Conservation (phyloP, 2,888 invertebrate species). For the Pyrrhia umbra region DNA sequence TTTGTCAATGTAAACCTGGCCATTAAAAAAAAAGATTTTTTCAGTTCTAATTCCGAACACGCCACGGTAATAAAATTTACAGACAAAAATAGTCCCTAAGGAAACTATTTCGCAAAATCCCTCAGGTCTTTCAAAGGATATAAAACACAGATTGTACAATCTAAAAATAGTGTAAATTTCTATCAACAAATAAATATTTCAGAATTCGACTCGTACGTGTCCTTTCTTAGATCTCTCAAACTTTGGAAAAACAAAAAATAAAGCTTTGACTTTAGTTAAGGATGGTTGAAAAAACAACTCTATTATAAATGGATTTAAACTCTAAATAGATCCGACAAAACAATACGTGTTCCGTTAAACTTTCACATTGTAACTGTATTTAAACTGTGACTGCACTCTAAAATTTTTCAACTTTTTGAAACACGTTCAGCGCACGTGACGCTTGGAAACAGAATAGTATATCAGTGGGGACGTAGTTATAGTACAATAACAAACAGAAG, state of each 20-base stretch:
- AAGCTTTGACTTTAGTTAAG: not conserved
- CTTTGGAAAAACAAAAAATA: not conserved
- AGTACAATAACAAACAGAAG: not conserved
- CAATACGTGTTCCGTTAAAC: slow-evolving; percentile 13
- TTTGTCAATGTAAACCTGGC: too few relatives aligned
- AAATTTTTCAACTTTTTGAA: slow-evolving; percentile 34
- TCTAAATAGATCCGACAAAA: not conserved
- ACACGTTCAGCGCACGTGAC: slow-evolving; percentile 44
- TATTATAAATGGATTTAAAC: not conserved
- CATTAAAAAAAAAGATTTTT: not conserved
- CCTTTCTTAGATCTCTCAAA: not conserved
- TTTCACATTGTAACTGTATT: slow-evolving; percentile 16
- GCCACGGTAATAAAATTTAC: not conserved
- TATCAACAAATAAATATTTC: not conserved
- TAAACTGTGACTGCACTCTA: slow-evolving; percentile 37
- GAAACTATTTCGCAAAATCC: not conserved
- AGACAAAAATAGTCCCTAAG: not conserved
- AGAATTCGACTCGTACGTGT: not conserved
- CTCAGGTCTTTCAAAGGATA: not conserved
- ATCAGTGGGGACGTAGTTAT: slow-evolving; percentile 5
- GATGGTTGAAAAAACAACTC: not conserved
- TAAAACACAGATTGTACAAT: not conserved
- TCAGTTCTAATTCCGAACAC: not conserved
- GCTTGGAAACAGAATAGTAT: slow-evolving; percentile 17
- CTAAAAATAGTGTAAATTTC: not conserved